Evolutionary conservation across 2,113 vertebrate species (phyloP), one percentile per base, ranked within the genome.

Genomic region (Entelurus aequoreus): DNA sequence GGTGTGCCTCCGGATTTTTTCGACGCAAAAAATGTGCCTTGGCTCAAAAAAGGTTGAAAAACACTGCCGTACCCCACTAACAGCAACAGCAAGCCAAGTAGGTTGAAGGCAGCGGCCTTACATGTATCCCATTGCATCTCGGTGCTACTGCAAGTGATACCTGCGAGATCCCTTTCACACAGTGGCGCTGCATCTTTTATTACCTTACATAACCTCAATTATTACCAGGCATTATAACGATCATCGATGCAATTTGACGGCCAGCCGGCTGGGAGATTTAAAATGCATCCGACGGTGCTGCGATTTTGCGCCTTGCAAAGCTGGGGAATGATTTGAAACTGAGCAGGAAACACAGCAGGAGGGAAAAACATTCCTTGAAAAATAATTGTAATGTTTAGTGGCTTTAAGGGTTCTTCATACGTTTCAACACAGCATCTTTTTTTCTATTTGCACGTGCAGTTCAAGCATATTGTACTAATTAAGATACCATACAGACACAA

Each of bases 201-300:
- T 28, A 28, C 28, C 68, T 63, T 40, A 47, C 19, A 3, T 68
- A 60, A 59, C 42, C 9, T 63, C 54, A 55, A 52, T 59, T 68
- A 74, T 74, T 67, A 68, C 46, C 60, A 53, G 13, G 61, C 63
- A 75, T 80, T 70, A 68, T 65, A 63, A 42, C 73, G 63, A 69
- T 49, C 55, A 36, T 2, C 62, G 67, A 68, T 69, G 64, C 71
- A 66, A 60, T 79, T 77, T 79, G 60, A 74, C 49, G 65, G 54
- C 46, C 46, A 60, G 55, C 46, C 74, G 75, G 50, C 69, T 68
- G 55, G 66, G 62, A 72, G 65, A 66, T 63, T 65, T 60, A 57
- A 73, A 67, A 61, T 47, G 48, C 40, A 59, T 50, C 47, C 51
- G 62, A 14, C 1, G 0, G 48, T 35, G 54, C 60, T 59, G 75